Base-by-base conservation (phyloP, 1,140 invertebrate species). In the Notospermus geniculatus region DNA sequence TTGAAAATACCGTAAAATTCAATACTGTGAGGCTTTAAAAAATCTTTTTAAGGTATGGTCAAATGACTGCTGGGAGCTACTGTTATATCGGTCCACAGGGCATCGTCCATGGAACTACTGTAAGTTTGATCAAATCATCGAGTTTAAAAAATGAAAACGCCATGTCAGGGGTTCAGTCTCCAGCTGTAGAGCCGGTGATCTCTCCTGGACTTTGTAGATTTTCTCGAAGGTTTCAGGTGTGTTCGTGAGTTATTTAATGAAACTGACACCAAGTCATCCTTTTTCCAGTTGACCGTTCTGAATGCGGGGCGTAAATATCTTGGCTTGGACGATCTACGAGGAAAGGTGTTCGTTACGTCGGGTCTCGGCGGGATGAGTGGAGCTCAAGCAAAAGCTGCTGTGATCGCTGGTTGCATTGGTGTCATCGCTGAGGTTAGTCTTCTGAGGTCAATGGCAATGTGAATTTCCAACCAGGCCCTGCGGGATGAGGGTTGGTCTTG, bases 1-100 rank as follows among this genome's bases (percentile, higher is more conserved):
- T n/a, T n/a, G n/a, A n/a, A n/a, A n/a, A n/a, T n/a, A n/a, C n/a
- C n/a, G n/a, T n/a, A n/a, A n/a, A n/a, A n/a, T n/a, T n/a, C n/a
- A n/a, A n/a, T n/a, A n/a, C n/a, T n/a, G n/a, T n/a, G n/a, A n/a
- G n/a, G n/a, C n/a, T n/a, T 36, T 50, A 9, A 13, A 13, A 56
- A 13, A 2, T 56, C 9, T 9, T 63, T 54, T 30, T 58, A n/a
- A 81, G 78, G 77, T 85, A 85, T 70, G 84, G 84, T n/a, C 84
- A 85, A 66, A 85, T 85, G 84, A 85, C 84, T 7, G 87, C 87
- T 19, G 88, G 88, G 15, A 87, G 86, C 70, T 89, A 83, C 71
- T 88, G 87, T 67, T 89, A 89, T 72, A 89, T 89, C 65, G 88
- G 88, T 25, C 87, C 88, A 5, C 88, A 89, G 72, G 88, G 88